These are phyloP conservation scores for Sisyra terminalis DNA, from an alignment of 2,888 invertebrate species.

Conservation along the genomic window DNA sequence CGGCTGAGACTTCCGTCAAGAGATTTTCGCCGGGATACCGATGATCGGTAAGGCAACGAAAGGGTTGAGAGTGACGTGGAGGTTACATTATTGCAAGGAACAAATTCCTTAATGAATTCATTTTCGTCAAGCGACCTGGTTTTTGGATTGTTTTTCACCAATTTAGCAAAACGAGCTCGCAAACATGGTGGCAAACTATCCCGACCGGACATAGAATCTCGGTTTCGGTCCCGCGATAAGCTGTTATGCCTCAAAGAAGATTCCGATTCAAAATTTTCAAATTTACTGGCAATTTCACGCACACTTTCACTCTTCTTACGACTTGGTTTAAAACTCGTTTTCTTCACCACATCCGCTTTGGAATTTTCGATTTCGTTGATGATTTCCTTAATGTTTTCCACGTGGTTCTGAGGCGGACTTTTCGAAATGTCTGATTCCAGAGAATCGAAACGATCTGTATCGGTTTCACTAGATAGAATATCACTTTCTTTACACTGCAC, in stretches of 20 bases:
- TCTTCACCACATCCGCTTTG: not conserved
- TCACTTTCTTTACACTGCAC: slow-evolving; percentile 1
- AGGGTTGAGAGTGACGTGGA: not conserved
- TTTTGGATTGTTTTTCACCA: slow-evolving; percentile 42
- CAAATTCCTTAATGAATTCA: slow-evolving; percentile 53
- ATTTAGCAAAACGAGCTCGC: slow-evolving; percentile 37
- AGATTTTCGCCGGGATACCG: slow-evolving; percentile 36
- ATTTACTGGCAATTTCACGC: slow-evolving; percentile 42
- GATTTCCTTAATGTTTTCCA: slow-evolving; percentile 17
- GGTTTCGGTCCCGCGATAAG: slow-evolving; percentile 17
- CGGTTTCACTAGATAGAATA: not conserved
- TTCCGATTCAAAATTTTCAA: slow-evolving; percentile 25
- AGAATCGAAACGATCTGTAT: slow-evolving; percentile 18
- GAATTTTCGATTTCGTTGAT: slow-evolving; percentile 21
- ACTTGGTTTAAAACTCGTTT: slow-evolving; percentile 1
- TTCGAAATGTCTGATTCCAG: slow-evolving; percentile 17
- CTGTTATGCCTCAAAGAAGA: slow-evolving; percentile 26
- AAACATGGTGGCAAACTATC: slow-evolving; percentile 38
- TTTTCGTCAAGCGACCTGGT: slow-evolving; percentile 58
- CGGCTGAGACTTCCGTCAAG: slow-evolving; percentile 28
- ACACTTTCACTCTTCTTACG: slow-evolving; percentile 33
- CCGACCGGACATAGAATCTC: slow-evolving; percentile 17
- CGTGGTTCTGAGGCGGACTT: slow-evolving; percentile 20
- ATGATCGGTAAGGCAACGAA: slow-evolving; percentile 7
- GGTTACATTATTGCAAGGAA: slow-evolving; percentile 16